phyloP scores from a whole-genome alignment of 2,113 vertebrate genomes.

The Rhodinocichla rosea region DNA sequence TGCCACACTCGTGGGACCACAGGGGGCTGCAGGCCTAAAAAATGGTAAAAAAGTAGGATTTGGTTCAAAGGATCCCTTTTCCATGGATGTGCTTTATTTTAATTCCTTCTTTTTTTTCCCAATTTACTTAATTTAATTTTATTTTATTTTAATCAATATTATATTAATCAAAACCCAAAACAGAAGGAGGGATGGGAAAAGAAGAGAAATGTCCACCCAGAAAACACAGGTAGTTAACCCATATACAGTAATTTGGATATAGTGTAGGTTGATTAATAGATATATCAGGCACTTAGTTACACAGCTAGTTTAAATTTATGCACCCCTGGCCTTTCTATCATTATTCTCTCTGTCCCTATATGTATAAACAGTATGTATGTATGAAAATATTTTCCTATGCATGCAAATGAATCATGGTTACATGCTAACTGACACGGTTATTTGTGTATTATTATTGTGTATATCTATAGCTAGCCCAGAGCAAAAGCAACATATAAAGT shows the following conservation, averaged over 20 bases:
- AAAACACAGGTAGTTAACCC: not conserved
- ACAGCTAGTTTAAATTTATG: not conserved
- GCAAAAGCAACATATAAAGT: not conserved
- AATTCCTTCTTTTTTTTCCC: fast-evolving
- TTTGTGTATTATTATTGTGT: not conserved
- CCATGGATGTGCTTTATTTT: not conserved
- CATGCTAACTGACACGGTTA: not conserved
- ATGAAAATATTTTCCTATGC: not conserved
- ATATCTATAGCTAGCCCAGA: not conserved
- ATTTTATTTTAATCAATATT: not conserved
- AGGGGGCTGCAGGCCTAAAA: constrained; percentile 88
- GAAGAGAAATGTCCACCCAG: not conserved
- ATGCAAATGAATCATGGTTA: not conserved
- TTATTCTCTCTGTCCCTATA: not conserved
- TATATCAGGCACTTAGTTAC: not conserved
- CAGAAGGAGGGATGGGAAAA: not conserved
- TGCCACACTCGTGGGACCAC: constrained; percentile 97
- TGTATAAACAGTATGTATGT: too few relatives aligned
- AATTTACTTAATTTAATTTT: fast-evolving
- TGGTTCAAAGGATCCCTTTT: not conserved
- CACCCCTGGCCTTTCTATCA: not conserved
- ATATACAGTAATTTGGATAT: not conserved
- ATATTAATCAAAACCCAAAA: not conserved
- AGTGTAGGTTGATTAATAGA: not conserved
- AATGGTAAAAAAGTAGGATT: not conserved